These are phyloP conservation scores for Hylomyscus alleni DNA, from an alignment of 2,797 vertebrate species.

Conservation along the genomic window DNA sequence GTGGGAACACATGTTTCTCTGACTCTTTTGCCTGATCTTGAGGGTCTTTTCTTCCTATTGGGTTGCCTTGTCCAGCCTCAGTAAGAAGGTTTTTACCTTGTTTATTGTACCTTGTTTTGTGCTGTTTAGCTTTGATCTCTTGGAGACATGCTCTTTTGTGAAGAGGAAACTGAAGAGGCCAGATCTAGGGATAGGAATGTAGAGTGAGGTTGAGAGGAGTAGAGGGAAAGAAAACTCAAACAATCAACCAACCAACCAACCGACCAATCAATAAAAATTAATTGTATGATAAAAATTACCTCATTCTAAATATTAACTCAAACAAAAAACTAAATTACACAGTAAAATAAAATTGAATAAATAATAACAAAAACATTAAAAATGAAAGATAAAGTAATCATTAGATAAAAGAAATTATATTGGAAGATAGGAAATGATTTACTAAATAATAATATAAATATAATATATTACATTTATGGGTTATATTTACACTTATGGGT, in stretches of 20 bases:
- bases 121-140: background rate
- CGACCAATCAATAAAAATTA: background rate
- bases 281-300: constrained; percentile 7
- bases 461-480: background rate
- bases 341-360: background rate
- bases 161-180: background rate
- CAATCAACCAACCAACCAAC: background rate
- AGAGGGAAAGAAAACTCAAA: background rate
- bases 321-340: background rate
- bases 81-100: background rate
- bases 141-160: background rate
- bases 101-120: background rate
- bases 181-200: background rate
- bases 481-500: background rate
- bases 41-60: background rate
- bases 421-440: constrained; percentile 35
- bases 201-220: background rate
- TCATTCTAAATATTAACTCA: background rate
- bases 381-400: background rate
- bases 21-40: background rate
- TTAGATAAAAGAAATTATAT: constrained; percentile 11
- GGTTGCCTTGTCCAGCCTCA: background rate
- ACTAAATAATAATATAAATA: constrained; percentile 42
- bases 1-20: background rate
- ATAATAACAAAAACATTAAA: background rate